A percentile compares a stretch with the other conserved stretches of the same genome.
These are phyloP conservation scores for Belonocnema kinseyi DNA, from an alignment of 1,140 invertebrate species.

Conservation along the genomic window DNA sequence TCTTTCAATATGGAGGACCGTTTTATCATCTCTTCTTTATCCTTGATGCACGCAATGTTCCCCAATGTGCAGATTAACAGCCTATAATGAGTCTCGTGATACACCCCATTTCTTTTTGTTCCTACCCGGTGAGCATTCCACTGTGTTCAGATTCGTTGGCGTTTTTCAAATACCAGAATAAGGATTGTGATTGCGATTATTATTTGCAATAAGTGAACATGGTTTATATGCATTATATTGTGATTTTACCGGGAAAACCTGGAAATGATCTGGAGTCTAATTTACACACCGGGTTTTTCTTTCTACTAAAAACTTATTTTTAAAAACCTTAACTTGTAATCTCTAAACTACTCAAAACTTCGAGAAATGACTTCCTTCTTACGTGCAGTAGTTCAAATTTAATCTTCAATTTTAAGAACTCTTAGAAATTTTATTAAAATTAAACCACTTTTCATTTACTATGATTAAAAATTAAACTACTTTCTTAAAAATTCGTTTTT, in stretches of 20 bases:
- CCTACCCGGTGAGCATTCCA: slow-evolving; percentile 6
- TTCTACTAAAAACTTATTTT: background rate
- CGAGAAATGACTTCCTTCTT: too few relatives aligned
- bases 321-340: too few relatives aligned
- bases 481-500: too few relatives aligned
- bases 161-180: background rate
- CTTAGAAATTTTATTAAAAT: too few relatives aligned
- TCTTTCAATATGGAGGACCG: slow-evolving; percentile 5
- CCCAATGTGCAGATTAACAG: slow-evolving; percentile 40
- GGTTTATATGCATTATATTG: background rate
- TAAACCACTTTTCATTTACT: too few relatives aligned
- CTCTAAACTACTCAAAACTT: too few relatives aligned
- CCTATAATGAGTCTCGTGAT: slow-evolving; percentile 40
- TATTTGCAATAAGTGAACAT: background rate
- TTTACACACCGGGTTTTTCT: background rate
- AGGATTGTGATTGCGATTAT: background rate
- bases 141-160: background rate
- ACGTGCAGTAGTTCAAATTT: too few relatives aligned
- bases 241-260: background rate
- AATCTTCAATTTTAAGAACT: too few relatives aligned
- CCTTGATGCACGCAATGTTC: slow-evolving; percentile 35
- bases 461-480: too few relatives aligned
- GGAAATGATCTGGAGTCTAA: background rate
- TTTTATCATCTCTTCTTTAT: slow-evolving; percentile 27
- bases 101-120: slow-evolving; percentile 19